Conservation (phyloP, 1,140 invertebrate genomes). For the Chironomus striatipennis region DNA sequence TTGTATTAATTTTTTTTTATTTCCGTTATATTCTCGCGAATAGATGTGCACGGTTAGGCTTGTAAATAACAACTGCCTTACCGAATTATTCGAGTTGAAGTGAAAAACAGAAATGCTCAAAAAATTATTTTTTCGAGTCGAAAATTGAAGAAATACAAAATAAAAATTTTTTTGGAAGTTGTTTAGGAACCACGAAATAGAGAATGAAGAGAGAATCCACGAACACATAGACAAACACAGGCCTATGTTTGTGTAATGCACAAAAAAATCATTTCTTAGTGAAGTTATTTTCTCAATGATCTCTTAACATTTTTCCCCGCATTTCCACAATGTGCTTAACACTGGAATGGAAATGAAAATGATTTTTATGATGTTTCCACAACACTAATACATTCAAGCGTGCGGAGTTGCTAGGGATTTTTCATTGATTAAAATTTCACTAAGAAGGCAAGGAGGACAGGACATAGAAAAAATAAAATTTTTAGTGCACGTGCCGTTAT, state of each 20-base stretch:
- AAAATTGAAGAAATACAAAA: neutral
- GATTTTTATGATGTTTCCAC: too few relatives aligned
- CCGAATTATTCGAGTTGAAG: neutral
- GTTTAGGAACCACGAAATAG: conserved; percentile 21
- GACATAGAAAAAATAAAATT: too few relatives aligned
- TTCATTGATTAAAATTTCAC: too few relatives aligned
- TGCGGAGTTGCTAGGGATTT: too few relatives aligned
- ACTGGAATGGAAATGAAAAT: too few relatives aligned
- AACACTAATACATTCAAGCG: too few relatives aligned
- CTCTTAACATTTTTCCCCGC: neutral
- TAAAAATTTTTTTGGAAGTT: conserved; percentile 9
- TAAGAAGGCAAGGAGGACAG: too few relatives aligned
- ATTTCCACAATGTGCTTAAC: neutral
- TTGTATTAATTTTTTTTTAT: neutral
- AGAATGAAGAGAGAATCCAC: neutral
- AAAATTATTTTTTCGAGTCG: conserved; percentile 2
- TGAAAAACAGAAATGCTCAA: conserved; percentile 10
- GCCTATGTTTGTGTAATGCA: neutral
- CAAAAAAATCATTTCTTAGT: neutral
- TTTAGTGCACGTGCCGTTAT: too few relatives aligned
- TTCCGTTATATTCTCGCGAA: neutral
- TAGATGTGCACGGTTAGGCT: neutral
- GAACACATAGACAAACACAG: neutral
- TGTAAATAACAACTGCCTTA: conserved; percentile 4
- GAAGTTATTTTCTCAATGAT: conserved; percentile 19